Evolutionary conservation across 2,888 invertebrate genomes (phyloP).

Genomic region (Spialia ferax): DNA sequence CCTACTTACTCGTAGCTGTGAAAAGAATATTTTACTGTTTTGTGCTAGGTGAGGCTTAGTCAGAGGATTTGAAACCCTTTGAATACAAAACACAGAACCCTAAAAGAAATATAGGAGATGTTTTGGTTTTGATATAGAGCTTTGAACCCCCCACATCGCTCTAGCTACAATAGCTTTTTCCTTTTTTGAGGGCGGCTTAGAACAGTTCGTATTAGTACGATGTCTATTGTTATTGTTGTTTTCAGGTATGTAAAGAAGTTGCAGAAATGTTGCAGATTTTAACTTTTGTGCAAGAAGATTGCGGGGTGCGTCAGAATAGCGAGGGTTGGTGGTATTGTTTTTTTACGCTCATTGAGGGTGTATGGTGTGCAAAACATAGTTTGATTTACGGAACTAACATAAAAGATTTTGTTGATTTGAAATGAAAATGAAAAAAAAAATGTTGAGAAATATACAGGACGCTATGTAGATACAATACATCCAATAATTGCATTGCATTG

Average conservation of each 20-base stretch:
- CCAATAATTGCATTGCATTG: too few relatives aligned
- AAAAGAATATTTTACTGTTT: too few relatives aligned
- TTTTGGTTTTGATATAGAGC: constrained; percentile 9
- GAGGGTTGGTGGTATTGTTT: background rate
- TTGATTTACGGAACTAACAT: too few relatives aligned
- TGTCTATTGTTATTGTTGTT: constrained; percentile 28
- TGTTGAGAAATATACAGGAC: too few relatives aligned
- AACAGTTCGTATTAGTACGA: constrained; percentile 1
- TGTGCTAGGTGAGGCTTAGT: too few relatives aligned
- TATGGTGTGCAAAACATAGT: too few relatives aligned
- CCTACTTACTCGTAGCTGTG: too few relatives aligned
- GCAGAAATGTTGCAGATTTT: constrained; percentile 25
- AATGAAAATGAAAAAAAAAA: too few relatives aligned
- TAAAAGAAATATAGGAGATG: background rate
- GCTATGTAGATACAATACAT: too few relatives aligned
- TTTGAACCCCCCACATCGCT: constrained; percentile 5
- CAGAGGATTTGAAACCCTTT: background rate
- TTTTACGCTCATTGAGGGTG: background rate
- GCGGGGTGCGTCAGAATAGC: constrained; percentile 2
- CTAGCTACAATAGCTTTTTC: constrained; percentile 21
- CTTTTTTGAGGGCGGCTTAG: constrained; percentile 8
- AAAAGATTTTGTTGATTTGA: too few relatives aligned
- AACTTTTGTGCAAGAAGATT: constrained; percentile 27
- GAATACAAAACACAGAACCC: background rate
- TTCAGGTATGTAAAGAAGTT: background rate